Conservation (phyloP, 2,113 vertebrate genomes). For the Epinephelus cyanopodus region DNA sequence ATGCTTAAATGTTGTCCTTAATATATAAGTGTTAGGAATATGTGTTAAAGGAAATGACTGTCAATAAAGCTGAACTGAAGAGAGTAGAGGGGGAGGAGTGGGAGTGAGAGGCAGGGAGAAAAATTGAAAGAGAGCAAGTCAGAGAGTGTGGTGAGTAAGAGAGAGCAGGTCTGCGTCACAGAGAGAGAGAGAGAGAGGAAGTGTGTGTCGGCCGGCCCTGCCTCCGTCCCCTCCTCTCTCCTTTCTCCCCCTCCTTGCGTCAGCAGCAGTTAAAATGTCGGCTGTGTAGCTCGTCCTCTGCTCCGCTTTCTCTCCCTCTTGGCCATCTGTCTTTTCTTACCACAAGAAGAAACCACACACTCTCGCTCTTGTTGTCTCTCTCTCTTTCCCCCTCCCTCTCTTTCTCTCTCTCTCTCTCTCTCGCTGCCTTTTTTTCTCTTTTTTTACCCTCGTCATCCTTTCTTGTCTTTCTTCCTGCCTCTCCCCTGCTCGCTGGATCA, state of each 20-base stretch:
- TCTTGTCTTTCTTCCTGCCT: slow-evolving; percentile 41
- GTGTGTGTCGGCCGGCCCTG: slow-evolving; percentile 46
- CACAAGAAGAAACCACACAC: slow-evolving; percentile 61
- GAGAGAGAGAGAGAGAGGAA: slow-evolving; percentile 34
- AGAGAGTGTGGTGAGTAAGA: slow-evolving; percentile 44
- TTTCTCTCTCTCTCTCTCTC: slow-evolving; percentile 6
- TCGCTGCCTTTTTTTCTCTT: background rate
- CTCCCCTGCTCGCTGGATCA: slow-evolving; percentile 43
- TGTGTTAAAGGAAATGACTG: background rate
- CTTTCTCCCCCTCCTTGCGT: slow-evolving; percentile 70
- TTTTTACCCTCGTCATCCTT: slow-evolving; percentile 41
- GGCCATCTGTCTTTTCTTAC: slow-evolving; percentile 69
- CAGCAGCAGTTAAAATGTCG: slow-evolving; percentile 85
- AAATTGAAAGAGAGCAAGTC: slow-evolving; percentile 61
- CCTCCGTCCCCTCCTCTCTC: slow-evolving; percentile 42
- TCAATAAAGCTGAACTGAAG: slow-evolving; percentile 2
- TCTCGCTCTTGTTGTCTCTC: slow-evolving; percentile 8
- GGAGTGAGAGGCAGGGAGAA: slow-evolving; percentile 21
- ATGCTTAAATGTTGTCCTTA: background rate
- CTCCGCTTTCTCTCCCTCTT: slow-evolving; percentile 65
- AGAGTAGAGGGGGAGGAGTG: background rate
- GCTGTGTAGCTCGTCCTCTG: slow-evolving; percentile 78
- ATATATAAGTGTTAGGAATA: background rate
- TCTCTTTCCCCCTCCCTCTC: slow-evolving; percentile 5
- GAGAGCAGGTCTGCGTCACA: slow-evolving; percentile 54